Conservation (phyloP, 2,888 invertebrate genomes). For the Dromius quadrimaculatus region DNA sequence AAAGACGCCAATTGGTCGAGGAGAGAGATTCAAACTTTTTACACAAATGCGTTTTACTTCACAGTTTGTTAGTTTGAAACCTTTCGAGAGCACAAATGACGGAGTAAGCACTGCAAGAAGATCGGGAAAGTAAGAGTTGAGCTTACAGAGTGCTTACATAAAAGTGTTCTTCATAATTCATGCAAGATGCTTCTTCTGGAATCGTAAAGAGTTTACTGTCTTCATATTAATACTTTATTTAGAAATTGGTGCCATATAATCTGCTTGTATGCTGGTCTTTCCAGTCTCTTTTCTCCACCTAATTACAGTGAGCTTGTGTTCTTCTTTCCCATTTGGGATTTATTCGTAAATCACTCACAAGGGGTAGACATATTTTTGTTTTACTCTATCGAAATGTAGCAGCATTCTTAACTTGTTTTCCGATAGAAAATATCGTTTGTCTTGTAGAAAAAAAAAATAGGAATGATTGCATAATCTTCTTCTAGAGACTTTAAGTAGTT, state of each 20-base stretch:
- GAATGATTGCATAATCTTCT: too few relatives aligned
- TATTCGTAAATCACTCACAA: too few relatives aligned
- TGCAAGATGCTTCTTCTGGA: not conserved
- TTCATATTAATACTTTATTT: not conserved
- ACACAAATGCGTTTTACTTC: slow-evolving; percentile 30
- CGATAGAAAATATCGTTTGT: too few relatives aligned
- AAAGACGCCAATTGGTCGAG: slow-evolving; percentile 10
- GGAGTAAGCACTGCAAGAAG: not conserved
- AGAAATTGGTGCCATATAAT: not conserved
- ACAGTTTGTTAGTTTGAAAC: slow-evolving; percentile 12
- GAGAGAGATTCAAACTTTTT: slow-evolving; percentile 41
- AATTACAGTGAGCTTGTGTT: too few relatives aligned
- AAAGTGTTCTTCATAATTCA: not conserved
- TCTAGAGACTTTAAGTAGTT: too few relatives aligned
- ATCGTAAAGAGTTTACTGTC: not conserved
- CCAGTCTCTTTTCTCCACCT: too few relatives aligned
- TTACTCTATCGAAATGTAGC: too few relatives aligned
- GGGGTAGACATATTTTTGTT: too few relatives aligned
- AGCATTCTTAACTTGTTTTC: too few relatives aligned
- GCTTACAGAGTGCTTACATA: slow-evolving; percentile 6
- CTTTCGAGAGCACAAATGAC: slow-evolving; percentile 5
- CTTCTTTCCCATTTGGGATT: too few relatives aligned
- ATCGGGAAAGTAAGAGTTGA: slow-evolving; percentile 4
- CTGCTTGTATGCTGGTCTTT: too few relatives aligned
- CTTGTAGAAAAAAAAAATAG: too few relatives aligned